Percentiles rank a stretch among this genome's conserved stretches.
Conservation (phyloP, 92 coral and sea anemone species). For the Umimayanthus chanpuru region DNA sequence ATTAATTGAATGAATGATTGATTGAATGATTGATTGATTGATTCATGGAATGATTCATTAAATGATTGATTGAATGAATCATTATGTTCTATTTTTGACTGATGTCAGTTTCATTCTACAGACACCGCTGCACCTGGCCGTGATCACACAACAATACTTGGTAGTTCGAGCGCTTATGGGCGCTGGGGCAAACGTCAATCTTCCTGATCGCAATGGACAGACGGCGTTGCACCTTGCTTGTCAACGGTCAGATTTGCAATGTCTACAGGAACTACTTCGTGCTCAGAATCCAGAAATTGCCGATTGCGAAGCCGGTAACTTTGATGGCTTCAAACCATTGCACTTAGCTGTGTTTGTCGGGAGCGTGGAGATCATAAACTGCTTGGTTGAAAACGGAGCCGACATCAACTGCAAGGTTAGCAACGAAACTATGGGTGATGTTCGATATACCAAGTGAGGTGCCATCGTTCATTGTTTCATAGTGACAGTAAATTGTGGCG, state of each 20-base stretch:
- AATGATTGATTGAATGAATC: too few relatives aligned
- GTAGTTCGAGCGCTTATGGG: slow-evolving; percentile 64
- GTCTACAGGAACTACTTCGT: slow-evolving; percentile 69
- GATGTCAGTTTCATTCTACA: slow-evolving; percentile 5
- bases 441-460: too few relatives aligned
- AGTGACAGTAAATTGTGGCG: too few relatives aligned
- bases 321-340: slow-evolving; percentile 81
- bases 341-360: slow-evolving; percentile 82
- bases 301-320: slow-evolving; percentile 72
- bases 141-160: slow-evolving; percentile 81
- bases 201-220: slow-evolving; percentile 96
- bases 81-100: not conserved
- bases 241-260: slow-evolving; percentile 65
- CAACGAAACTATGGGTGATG: not conserved
- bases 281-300: slow-evolving; percentile 18
- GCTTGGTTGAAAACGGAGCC: slow-evolving; percentile 80
- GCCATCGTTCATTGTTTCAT: too few relatives aligned
- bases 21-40: too few relatives aligned
- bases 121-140: slow-evolving; percentile 95
- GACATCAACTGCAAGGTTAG: slow-evolving; percentile 83
- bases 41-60: too few relatives aligned
- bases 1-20: too few relatives aligned
- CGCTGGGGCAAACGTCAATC: slow-evolving; percentile 81
- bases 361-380: slow-evolving; percentile 59
- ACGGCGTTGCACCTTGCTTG: slow-evolving; percentile 88